Percentiles rank a stretch among this genome's conserved stretches.
Conservation (phyloP, 2,113 vertebrate genomes). For the Dicentrarchus labrax region DNA sequence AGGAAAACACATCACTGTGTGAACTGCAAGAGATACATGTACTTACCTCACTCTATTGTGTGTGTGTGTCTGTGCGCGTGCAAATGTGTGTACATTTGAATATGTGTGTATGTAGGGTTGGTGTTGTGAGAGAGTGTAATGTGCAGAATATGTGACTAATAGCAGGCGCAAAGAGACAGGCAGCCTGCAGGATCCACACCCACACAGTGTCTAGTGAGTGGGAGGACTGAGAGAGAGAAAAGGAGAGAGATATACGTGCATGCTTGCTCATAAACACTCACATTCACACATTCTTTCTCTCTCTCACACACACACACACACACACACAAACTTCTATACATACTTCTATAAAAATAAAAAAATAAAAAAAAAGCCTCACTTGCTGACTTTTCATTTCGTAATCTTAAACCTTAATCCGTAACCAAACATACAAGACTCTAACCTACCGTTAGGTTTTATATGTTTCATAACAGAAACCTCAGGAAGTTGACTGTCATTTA, state of each 20-base stretch:
- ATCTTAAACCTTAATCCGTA: neutral
- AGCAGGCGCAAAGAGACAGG: constrained; percentile 63
- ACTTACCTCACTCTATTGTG: constrained; percentile 13
- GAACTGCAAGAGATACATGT: constrained; percentile 25
- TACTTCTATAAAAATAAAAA: neutral
- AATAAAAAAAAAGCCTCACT: no score
- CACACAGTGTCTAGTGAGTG: constrained; percentile 74
- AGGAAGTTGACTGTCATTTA: no score
- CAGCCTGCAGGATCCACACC: constrained; percentile 76
- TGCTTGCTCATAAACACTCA: neutral
- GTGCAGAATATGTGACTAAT: constrained; percentile 76
- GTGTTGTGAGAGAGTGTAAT: constrained; percentile 56
- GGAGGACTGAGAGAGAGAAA: constrained; percentile 69
- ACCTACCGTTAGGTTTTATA: neutral
- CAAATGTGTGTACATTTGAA: constrained; percentile 25
- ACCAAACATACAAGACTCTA: neutral
- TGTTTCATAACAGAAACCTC: neutral
- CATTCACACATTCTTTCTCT: constrained; percentile 8
- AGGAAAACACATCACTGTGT: constrained; percentile 36
- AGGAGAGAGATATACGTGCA: constrained; percentile 44
- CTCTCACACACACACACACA: neutral
- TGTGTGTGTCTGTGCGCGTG: constrained; percentile 32
- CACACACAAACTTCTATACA: neutral
- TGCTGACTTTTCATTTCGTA: constrained; percentile 3
- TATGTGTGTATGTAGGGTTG: constrained; percentile 47